Percentiles rank a stretch among this genome's conserved stretches.
Evolutionary conservation across 2,888 invertebrate genomes (phyloP).

Genomic region (Drosophila tripunctata): DNA sequence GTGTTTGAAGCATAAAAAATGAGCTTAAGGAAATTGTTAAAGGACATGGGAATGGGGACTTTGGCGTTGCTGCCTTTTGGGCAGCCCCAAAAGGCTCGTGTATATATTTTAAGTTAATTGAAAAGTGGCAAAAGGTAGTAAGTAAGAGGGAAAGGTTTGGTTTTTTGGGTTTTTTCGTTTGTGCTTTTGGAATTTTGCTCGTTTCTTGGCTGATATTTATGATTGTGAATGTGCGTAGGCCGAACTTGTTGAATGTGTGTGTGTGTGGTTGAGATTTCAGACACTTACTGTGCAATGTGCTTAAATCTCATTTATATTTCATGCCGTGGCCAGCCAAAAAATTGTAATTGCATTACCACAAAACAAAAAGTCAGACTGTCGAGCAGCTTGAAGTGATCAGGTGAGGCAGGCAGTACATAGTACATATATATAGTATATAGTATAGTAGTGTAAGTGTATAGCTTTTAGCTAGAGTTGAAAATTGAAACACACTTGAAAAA

Average conservation of each 20-base stretch:
- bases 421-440: too few relatives aligned
- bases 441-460: neutral
- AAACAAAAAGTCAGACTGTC: constrained; percentile 29
- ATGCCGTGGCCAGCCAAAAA: constrained; percentile 73
- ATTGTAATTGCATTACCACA: constrained; percentile 81
- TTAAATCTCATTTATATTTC: constrained; percentile 82
- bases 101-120: constrained; percentile 74
- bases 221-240: constrained; percentile 63
- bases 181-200: constrained; percentile 28
- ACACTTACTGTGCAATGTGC: constrained; percentile 56
- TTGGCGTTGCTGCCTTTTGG: constrained; percentile 30
- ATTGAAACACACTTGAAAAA: constrained; percentile 75
- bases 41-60: too few relatives aligned
- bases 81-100: constrained; percentile 25
- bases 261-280: constrained; percentile 48
- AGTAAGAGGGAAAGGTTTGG: constrained; percentile 50
- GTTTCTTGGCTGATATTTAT: constrained; percentile 57
- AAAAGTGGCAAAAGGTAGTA: constrained; percentile 44
- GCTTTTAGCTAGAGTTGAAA: constrained; percentile 37
- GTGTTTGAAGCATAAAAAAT: constrained; percentile 28
- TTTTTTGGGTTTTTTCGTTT: constrained; percentile 30
- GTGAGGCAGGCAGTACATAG: constrained; percentile 33
- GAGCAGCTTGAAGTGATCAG: constrained; percentile 24
- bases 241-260: constrained; percentile 66
- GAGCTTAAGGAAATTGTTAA: constrained; percentile 46